Evolutionary conservation across 2,113 vertebrate genomes (phyloP), one percentile per base, ranked within the genome.

Genomic region (Syngnathus typhle): DNA sequence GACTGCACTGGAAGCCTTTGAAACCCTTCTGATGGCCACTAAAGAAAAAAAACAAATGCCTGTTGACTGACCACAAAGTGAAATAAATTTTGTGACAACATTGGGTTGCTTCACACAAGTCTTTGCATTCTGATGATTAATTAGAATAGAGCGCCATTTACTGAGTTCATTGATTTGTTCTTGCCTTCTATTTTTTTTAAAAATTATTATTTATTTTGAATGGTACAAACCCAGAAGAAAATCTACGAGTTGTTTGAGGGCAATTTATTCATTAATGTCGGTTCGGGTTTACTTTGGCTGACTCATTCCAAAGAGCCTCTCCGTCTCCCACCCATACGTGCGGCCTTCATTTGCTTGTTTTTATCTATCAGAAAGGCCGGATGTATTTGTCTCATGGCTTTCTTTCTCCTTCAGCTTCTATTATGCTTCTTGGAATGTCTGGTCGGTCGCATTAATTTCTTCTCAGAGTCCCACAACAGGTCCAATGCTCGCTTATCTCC

Each of bases 1-100:
- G 76, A 85, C 76, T 74, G 76, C 76, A 71, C 78, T 7, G 6
- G 63, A 58, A 23, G 7, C 18, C 1, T 67, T 27, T 43, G 7
- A 15, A 56, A 47, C 6, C 27, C 44, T 49, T 21, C 60, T 43
- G 59, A 46, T 27, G 51, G 7, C 46, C 47, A 38, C 23, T 0
- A 21, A 38, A 63, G 27, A 27, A 10, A 49, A 36, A 36, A 49
- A 19, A 37, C 19, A 62, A 55, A 55, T 1, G 55, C 13, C 6
- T 39, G 58, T 60, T 15, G 12, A 56, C 55, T 32, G 27, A 58
- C 13, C 9, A 41, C 16, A 11, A 60, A 18, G 59, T 60, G 6
- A 70, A 75, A 70, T 37, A 3, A 32, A 32, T 32, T 32, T 32
- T 0, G 66, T 64, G 65, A 73, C 69, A 56, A 44, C 32, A 74